Evolutionary conservation across 2,797 vertebrate species (phyloP), one percentile per base, ranked within the genome.

Genomic region (Limnodromus scolopaceus): DNA sequence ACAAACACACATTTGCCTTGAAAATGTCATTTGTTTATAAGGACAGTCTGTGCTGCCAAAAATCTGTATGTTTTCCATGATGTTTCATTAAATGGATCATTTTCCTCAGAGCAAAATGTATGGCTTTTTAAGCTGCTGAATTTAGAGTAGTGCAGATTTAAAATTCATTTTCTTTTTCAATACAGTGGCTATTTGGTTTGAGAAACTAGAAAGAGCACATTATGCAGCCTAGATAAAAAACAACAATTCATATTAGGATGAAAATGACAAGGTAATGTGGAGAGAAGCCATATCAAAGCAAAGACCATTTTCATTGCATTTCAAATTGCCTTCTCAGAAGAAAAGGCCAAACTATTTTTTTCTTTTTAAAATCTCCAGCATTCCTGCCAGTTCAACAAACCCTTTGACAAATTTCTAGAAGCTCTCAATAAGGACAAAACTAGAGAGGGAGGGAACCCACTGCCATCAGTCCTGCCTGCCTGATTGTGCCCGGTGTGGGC

Each of bases 21-120:
- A 85, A 94, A 94, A 92, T 70, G 51, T 65, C 3, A 66, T 89
- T 89, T 91, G 46, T 65, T 94, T 89, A 55, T 64, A 92, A 92
- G 55, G 54, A 92, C 66, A 57, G 28, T 38, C 46, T 91, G 86
- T 93, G 58, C 66, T 91, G 91, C 70, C 74, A 92, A 89, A 91
- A 93, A 82, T 54, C 63, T 69, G 39, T 61, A 74, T 23, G 46
- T 89, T 92, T 91, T 41, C 51, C 43, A 43, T 13, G 24, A 60
- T 51, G 28, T 66, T 92, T 92, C 74, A 82, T 70, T 91, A 87
- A 89, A 89, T 1, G 2, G 32, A 66, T 72, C 0, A 0, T 82
- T 74, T 58, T 95, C 39, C 45, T 89, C 39, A n/a, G 51, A 87
- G 36, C 4, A 80, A 87, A 94, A 95, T 1, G 9, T 78, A 75